Evolutionary conservation across 2,888 invertebrate species (phyloP).

Genomic region (Chloromyia formosa): DNA sequence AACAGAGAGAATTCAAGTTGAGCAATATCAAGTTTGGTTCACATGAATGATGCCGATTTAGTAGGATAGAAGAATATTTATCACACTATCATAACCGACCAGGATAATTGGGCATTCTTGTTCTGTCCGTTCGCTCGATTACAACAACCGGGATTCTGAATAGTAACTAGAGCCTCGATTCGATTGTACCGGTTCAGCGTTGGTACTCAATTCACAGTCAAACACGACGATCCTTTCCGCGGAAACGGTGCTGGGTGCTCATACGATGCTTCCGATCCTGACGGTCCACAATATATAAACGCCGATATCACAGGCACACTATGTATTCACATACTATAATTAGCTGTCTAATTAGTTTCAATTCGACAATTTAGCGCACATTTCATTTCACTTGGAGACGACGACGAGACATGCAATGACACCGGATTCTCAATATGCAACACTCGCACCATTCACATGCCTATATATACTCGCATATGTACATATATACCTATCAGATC

Average conservation of each 20-base stretch:
- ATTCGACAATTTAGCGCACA: constrained; percentile 21
- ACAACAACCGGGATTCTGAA: no score
- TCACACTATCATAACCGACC: neutral
- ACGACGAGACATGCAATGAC: neutral
- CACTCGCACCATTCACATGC: neutral
- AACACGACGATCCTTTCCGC: no score
- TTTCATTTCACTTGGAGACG: neutral
- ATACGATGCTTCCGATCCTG: neutral
- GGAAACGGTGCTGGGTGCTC: no score
- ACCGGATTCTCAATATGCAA: neutral
- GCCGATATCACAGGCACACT: neutral
- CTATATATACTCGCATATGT: no score
- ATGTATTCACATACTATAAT: neutral
- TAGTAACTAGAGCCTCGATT: neutral
- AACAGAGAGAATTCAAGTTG: constrained; percentile 9
- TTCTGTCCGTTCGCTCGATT: no score
- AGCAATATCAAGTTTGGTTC: neutral
- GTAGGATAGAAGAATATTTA: neutral
- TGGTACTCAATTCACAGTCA: no score
- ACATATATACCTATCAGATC: no score
- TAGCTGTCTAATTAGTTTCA: constrained; percentile 20
- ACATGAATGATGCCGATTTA: neutral
- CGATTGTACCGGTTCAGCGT: no score
- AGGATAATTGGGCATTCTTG: neutral
- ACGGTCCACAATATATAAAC: neutral